These are phyloP conservation scores for Nemoura dubitans DNA, from an alignment of 2,888 invertebrate genomes.

Conservation along the genomic window DNA sequence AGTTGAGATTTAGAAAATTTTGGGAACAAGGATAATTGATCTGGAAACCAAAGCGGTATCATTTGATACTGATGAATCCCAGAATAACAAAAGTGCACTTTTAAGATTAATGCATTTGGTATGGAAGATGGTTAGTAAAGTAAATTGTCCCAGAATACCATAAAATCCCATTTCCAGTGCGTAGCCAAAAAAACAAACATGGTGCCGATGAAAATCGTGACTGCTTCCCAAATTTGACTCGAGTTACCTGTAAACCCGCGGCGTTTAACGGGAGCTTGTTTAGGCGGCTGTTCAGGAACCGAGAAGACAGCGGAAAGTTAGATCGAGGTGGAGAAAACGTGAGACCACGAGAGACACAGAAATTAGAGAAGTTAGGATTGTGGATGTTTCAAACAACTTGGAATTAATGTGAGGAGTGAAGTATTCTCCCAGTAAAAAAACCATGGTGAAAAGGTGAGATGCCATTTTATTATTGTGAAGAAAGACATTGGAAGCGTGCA, in stretches of 20 bases:
- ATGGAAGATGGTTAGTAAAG: neutral
- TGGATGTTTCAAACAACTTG: neutral
- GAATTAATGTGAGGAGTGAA: no score
- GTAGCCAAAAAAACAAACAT: neutral
- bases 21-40: no score
- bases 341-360: conserved; percentile 37
- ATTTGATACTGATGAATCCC: no score
- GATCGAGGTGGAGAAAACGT: conserved; percentile 39
- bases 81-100: neutral
- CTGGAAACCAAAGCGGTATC: no score
- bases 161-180: neutral
- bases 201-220: neutral
- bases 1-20: no score
- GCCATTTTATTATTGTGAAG: no score
- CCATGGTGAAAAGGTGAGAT: no score
- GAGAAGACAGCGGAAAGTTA: conserved; percentile 51
- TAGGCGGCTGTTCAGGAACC: conserved; percentile 59
- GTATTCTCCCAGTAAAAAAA: no score
- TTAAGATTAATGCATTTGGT: neutral
- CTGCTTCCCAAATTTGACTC: neutral
- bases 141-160: neutral
- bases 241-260: conserved; percentile 60
- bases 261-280: conserved; percentile 60
- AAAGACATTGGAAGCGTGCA: no score
- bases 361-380: conserved; percentile 19